These are phyloP conservation scores for Galeruca laticollis DNA, from an alignment of 2,888 invertebrate species.

Conservation along the genomic window DNA sequence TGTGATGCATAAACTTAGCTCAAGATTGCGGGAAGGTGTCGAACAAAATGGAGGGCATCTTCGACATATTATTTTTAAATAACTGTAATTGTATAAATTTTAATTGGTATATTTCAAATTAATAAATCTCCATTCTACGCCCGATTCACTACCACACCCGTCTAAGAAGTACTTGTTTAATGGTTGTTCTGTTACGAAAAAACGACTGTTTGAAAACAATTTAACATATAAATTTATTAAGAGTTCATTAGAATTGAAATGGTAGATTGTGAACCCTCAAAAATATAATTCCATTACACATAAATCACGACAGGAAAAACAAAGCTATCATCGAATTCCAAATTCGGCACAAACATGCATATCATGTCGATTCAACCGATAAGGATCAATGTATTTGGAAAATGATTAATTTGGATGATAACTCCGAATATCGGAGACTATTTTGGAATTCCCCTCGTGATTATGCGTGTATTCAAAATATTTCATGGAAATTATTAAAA, in stretches of 20 bases:
- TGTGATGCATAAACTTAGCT: too few species aligned
- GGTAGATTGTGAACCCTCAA: neutral
- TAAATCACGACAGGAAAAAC: neutral
- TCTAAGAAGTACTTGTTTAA: too few species aligned
- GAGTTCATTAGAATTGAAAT: too few species aligned
- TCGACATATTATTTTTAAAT: too few species aligned
- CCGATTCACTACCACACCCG: too few species aligned
- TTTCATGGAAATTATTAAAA: neutral
- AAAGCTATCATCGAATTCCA: neutral
- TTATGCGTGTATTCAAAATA: neutral
- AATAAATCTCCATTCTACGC: too few species aligned
- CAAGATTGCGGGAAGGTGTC: too few species aligned
- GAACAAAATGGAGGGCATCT: too few species aligned
- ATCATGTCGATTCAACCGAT: neutral
- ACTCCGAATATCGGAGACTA: too few species aligned
- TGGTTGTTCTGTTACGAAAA: neutral
- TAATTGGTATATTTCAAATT: too few species aligned
- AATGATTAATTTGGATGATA: neutral
- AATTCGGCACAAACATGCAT: conserved; percentile 2
- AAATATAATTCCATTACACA: neutral
- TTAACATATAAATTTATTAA: neutral
- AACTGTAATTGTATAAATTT: too few species aligned
- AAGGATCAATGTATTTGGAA: neutral
- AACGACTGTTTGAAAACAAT: neutral
- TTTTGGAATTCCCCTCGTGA: neutral